Evolutionary conservation across 2,888 invertebrate genomes (phyloP).

Genomic region (Drosophila putrida): DNA sequence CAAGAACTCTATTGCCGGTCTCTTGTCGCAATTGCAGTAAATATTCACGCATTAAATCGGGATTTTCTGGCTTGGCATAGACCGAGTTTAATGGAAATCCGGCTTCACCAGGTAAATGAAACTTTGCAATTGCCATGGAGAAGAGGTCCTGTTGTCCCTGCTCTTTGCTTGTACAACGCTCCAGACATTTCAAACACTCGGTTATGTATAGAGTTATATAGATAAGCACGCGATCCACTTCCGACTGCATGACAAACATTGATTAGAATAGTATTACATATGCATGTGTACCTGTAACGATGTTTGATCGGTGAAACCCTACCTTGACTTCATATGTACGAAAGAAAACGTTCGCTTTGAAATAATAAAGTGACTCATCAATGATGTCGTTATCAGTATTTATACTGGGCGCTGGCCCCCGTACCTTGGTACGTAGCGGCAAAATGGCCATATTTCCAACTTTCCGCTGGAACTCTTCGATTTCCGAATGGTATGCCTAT

Average conservation of each 20-base stretch:
- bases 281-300: not conserved
- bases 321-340: slow-evolving; percentile 99
- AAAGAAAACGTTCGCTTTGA: slow-evolving; percentile 99
- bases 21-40: slow-evolving; percentile 97
- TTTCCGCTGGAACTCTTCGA: slow-evolving; percentile 89
- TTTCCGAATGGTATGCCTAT: slow-evolving; percentile 98
- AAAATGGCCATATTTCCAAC: slow-evolving; percentile 97
- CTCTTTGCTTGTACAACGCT: slow-evolving; percentile 94
- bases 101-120: slow-evolving; percentile 97
- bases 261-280: slow-evolving; percentile 10
- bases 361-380: slow-evolving; percentile 98
- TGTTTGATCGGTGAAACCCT: slow-evolving; percentile 46
- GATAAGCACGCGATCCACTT: slow-evolving; percentile 98
- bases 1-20: slow-evolving; percentile 95
- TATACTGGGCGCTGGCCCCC: slow-evolving; percentile 95
- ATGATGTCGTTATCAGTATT: slow-evolving; percentile 94
- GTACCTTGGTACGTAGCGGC: slow-evolving; percentile 94
- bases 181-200: slow-evolving; percentile 97
- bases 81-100: slow-evolving; percentile 98
- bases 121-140: slow-evolving; percentile 95
- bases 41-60: slow-evolving; percentile 96
- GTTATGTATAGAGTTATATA: slow-evolving; percentile 98
- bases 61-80: slow-evolving; percentile 95
- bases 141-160: slow-evolving; percentile 98
- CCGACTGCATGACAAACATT: slow-evolving; percentile 88